Conservation (phyloP, 2,888 invertebrate genomes). For the Parthenolecanium corni region DNA sequence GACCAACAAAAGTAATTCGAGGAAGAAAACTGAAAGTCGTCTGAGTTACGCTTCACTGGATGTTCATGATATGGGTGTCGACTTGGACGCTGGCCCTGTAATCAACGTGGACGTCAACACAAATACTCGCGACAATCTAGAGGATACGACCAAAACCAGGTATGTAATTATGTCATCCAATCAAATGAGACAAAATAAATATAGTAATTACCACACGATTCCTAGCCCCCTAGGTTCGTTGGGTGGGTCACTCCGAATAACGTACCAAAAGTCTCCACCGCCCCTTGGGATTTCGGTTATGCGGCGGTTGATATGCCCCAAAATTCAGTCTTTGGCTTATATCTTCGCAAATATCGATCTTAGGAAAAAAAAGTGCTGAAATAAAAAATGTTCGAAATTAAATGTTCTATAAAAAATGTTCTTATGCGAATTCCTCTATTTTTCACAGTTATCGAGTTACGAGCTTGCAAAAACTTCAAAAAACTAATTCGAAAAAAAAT, state of each 20-base stretch:
- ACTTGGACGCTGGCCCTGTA: slow-evolving; percentile 22
- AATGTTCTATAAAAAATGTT: too few species aligned
- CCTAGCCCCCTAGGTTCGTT: not conserved
- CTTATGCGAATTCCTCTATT: too few species aligned
- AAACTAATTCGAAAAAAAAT: too few species aligned
- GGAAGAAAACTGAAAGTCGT: slow-evolving; percentile 26
- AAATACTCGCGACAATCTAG: slow-evolving; percentile 20
- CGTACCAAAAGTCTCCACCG: too few species aligned
- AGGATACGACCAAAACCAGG: slow-evolving; percentile 18
- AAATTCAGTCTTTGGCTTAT: too few species aligned
- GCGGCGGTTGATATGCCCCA: not conserved
- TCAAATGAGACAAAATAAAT: too few species aligned
- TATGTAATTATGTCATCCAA: slow-evolving; percentile 4
- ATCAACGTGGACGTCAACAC: slow-evolving; percentile 25
- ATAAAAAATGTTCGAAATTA: too few species aligned
- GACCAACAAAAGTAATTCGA: slow-evolving; percentile 28
- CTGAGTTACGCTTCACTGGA: slow-evolving; percentile 50
- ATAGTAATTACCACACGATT: not conserved
- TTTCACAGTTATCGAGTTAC: too few species aligned
- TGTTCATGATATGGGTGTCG: slow-evolving; percentile 57
- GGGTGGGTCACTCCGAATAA: not conserved
- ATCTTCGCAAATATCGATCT: too few species aligned
- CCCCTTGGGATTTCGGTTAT: too few species aligned
- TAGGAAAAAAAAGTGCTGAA: too few species aligned
- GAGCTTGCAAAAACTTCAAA: too few species aligned